Conservation (phyloP, 2,888 invertebrate genomes). For the Drosophila atripex region DNA sequence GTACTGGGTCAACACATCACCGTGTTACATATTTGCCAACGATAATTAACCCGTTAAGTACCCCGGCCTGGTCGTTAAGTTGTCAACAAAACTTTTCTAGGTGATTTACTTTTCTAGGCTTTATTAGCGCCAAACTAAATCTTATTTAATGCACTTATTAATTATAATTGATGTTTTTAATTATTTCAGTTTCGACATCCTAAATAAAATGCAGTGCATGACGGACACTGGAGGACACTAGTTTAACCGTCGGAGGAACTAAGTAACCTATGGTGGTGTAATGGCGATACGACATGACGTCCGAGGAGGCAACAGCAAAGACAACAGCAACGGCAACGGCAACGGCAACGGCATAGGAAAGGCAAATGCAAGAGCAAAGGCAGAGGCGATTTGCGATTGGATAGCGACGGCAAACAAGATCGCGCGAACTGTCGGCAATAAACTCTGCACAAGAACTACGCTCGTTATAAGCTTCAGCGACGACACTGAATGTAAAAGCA, state of each 20-base stretch:
- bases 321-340: background rate
- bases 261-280: slow-evolving; percentile 16
- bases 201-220: background rate
- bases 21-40: slow-evolving; percentile 23
- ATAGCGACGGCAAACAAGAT: slow-evolving; percentile 53
- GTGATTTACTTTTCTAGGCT: background rate
- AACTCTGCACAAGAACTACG: slow-evolving; percentile 66
- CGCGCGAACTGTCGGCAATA: slow-evolving; percentile 63
- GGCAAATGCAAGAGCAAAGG: background rate
- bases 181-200: background rate
- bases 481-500: slow-evolving; percentile 70
- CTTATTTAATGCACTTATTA: slow-evolving; percentile 4
- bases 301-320: slow-evolving; percentile 24
- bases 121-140: slow-evolving; percentile 10
- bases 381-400: slow-evolving; percentile 17
- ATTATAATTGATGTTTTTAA: slow-evolving; percentile 3
- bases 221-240: background rate
- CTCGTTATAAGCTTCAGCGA: slow-evolving; percentile 68
- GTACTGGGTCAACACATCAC: slow-evolving; percentile 35
- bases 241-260: slow-evolving; percentile 33
- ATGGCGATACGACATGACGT: slow-evolving; percentile 40
- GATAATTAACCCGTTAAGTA: background rate
- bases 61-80: slow-evolving; percentile 1
- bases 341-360: background rate
- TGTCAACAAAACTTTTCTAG: background rate